These are phyloP conservation scores for Craniophora ligustri DNA, from an alignment of 2,888 invertebrate genomes.

Conservation along the genomic window DNA sequence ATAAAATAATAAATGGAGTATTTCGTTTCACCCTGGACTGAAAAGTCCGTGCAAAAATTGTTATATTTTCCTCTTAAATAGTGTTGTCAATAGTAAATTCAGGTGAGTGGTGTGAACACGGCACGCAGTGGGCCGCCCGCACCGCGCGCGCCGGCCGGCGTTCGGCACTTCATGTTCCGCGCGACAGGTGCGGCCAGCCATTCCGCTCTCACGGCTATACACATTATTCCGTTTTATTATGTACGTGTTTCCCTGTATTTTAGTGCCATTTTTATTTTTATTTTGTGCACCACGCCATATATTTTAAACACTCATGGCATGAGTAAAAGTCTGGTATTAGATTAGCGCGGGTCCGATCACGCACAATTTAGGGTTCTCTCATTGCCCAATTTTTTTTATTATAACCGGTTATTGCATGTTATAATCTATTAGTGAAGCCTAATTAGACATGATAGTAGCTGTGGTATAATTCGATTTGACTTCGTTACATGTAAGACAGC, in stretches of 20 bases:
- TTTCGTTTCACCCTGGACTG: no score
- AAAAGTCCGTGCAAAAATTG: background rate
- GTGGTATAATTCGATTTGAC: no score
- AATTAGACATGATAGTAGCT: no score
- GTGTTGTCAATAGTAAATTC: constrained; percentile 20
- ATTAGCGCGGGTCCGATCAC: no score
- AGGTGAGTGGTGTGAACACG: constrained; percentile 9
- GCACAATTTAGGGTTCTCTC: no score
- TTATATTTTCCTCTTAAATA: constrained; percentile 13
- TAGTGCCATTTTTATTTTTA: constrained; percentile 13
- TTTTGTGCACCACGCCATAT: background rate
- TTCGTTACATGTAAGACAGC: no score
- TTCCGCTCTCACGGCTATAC: constrained; percentile 35
- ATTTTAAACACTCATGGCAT: background rate
- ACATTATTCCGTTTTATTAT: constrained; percentile 39
- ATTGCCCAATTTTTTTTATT: no score
- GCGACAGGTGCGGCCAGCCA: constrained; percentile 30
- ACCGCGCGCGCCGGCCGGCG: no score
- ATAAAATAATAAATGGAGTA: no score
- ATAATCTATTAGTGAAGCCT: no score
- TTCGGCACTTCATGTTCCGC: constrained; percentile 18
- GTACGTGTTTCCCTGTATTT: constrained; percentile 23
- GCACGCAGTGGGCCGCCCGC: background rate
- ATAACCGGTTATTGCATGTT: no score
- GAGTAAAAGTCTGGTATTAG: background rate